These are phyloP conservation scores for Netelia inedita DNA, from an alignment of 2,888 invertebrate genomes.

Conservation along the genomic window DNA sequence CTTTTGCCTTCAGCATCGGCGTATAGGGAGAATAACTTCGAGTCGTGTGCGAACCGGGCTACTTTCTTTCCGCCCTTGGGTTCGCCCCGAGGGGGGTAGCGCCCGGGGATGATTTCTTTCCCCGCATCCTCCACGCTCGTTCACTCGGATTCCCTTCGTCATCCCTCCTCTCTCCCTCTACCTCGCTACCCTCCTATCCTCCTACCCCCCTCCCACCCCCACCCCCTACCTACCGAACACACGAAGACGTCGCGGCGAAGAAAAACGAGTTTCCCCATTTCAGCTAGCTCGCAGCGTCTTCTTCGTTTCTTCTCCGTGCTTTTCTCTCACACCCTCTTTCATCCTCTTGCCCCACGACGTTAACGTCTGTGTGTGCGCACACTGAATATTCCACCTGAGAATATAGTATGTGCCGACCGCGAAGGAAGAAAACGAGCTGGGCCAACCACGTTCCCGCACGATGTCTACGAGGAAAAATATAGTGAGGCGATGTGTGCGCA, in stretches of 20 bases:
- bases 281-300: constrained; percentile 59
- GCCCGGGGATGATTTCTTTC: constrained; percentile 67
- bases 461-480: constrained; percentile 68
- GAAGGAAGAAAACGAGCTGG: constrained; percentile 57
- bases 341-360: constrained; percentile 61
- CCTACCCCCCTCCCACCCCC: background rate
- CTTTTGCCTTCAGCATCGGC: constrained; percentile 7
- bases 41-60: constrained; percentile 51
- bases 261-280: constrained; percentile 66
- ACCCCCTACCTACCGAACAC: background rate
- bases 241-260: constrained; percentile 50
- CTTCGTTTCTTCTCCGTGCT: constrained; percentile 44
- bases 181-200: background rate
- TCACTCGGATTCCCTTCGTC: constrained; percentile 63
- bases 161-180: constrained; percentile 6
- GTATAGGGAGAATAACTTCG: constrained; percentile 40
- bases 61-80: constrained; percentile 64
- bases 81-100: constrained; percentile 29
- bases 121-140: constrained; percentile 55
- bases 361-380: constrained; percentile 42
- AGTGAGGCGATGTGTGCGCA: constrained; percentile 39
- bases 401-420: constrained; percentile 63
- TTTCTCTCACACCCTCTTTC: constrained; percentile 29
- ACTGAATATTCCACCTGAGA: constrained; percentile 67
- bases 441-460: constrained; percentile 58